Conservation (phyloP, 2,888 invertebrate species). For the Cynaeus angustus region DNA sequence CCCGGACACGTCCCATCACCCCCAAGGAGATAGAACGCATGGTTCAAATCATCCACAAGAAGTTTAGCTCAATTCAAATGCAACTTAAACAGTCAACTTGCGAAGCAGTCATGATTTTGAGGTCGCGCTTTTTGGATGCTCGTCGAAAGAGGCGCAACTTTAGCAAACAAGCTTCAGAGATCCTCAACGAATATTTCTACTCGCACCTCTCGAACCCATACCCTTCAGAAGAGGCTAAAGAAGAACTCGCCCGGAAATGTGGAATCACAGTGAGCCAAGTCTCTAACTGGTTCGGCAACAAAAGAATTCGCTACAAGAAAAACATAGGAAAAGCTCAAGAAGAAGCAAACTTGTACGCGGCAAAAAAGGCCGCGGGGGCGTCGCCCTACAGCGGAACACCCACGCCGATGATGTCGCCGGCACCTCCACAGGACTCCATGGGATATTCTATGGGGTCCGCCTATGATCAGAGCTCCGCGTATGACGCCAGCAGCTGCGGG, state of each 20-base stretch:
- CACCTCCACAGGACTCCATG: constrained; percentile 93
- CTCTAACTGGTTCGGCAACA: constrained; percentile 99
- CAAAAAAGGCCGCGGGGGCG: constrained; percentile 95
- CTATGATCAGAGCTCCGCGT: constrained; percentile 90
- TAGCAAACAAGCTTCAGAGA: constrained; percentile 99
- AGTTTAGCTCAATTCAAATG: constrained; percentile 98
- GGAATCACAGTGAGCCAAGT: constrained; percentile 97
- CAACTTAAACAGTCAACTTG: constrained; percentile 99
- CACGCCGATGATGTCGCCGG: constrained; percentile 96
- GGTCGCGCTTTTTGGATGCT: constrained; percentile 88
- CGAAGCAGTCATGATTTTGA: constrained; percentile 99
- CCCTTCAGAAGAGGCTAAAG: constrained; percentile 99
- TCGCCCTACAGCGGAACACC: constrained; percentile 87
- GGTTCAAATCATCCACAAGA: constrained; percentile 99
- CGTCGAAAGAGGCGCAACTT: constrained; percentile 97
- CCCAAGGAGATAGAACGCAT: constrained; percentile 99
- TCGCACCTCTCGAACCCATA: constrained; percentile 99
- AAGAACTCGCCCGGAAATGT: constrained; percentile 98
- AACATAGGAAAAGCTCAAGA: constrained; percentile 99
- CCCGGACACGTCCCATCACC: constrained; percentile 97
- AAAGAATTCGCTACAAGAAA: constrained; percentile 99
- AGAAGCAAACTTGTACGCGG: constrained; percentile 98
- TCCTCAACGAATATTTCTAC: constrained; percentile 99
- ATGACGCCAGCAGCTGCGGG: constrained; percentile 92
- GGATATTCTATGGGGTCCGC: constrained; percentile 95